These are phyloP conservation scores for Porites evermanni DNA, from an alignment of 92 coral and sea anemone genomes.

Conservation along the genomic window DNA sequence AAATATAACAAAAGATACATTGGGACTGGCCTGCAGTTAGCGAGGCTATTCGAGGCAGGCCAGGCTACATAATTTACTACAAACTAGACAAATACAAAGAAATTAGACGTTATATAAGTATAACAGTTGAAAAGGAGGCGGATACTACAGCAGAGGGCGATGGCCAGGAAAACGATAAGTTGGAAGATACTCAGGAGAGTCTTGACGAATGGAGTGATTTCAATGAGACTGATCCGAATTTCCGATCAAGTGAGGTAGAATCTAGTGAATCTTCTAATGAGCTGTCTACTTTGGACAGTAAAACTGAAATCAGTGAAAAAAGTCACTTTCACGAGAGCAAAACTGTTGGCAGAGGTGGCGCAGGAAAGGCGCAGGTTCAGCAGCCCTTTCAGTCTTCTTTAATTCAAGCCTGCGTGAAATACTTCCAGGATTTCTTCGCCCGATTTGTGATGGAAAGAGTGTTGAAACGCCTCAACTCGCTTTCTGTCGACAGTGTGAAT, in stretches of 20 bases:
- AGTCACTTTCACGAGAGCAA: not conserved
- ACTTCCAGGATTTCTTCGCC: constrained; percentile 81
- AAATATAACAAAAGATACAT: no score
- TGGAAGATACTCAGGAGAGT: constrained; percentile 34
- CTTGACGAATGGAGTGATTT: constrained; percentile 70
- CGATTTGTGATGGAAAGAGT: constrained; percentile 82
- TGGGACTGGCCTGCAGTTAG: no score
- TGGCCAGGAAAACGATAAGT: constrained; percentile 11
- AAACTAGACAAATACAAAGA: no score
- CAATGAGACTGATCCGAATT: constrained; percentile 23
- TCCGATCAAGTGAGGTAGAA: constrained; percentile 37
- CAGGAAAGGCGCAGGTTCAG: not conserved
- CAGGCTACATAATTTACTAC: no score
- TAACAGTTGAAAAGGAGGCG: constrained; percentile 2
- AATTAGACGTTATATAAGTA: no score
- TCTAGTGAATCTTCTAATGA: constrained; percentile 16
- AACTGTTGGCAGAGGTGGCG: not conserved
- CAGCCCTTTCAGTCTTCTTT: constrained; percentile 80
- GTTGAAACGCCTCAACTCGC: constrained; percentile 34
- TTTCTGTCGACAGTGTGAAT: not conserved
- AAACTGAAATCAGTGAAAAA: not conserved
- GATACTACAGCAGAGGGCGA: not conserved
- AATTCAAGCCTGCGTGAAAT: constrained; percentile 81
- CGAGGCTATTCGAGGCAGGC: no score
- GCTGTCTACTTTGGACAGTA: not conserved